These are phyloP conservation scores for sheep (Ovis aries) DNA, from an alignment of 2,113 vertebrate genomes.

Conservation along the genomic window DNA sequence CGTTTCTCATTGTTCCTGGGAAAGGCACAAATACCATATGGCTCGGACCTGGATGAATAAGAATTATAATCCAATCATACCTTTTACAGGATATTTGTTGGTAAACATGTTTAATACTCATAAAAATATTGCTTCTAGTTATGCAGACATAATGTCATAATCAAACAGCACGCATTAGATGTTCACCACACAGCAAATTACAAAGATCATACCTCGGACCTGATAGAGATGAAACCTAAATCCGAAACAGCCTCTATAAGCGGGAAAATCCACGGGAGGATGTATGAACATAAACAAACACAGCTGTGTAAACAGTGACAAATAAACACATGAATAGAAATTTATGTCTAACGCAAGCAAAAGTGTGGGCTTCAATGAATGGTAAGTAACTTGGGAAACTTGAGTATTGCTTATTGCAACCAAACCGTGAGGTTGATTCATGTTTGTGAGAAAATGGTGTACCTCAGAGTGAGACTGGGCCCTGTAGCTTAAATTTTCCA, in stretches of 20 bases:
- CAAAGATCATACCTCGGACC: not conserved
- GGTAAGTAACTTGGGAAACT: not conserved
- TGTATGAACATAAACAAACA: not conserved
- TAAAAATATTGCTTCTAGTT: not conserved
- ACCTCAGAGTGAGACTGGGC: not conserved
- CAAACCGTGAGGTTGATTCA: not conserved
- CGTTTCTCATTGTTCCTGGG: not conserved
- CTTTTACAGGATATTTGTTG: not conserved
- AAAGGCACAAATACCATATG: not conserved
- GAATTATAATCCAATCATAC: not conserved
- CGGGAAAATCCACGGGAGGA: not conserved
- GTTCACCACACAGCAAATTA: not conserved
- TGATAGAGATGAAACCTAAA: not conserved
- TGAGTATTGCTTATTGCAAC: not conserved
- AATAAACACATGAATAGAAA: not conserved
- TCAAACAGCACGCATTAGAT: not conserved
- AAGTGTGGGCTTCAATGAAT: accelerated
- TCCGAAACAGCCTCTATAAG: not conserved
- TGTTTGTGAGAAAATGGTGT: not conserved
- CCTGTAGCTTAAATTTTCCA: not conserved
- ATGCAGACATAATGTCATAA: not conserved
- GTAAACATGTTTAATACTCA: not conserved
- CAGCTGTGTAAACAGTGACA: not conserved
- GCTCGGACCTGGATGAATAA: not conserved
- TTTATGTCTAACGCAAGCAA: too few species aligned